These are phyloP conservation scores for Tenualosa ilisha DNA, from an alignment of 2,797 vertebrate species.

Conservation along the genomic window DNA sequence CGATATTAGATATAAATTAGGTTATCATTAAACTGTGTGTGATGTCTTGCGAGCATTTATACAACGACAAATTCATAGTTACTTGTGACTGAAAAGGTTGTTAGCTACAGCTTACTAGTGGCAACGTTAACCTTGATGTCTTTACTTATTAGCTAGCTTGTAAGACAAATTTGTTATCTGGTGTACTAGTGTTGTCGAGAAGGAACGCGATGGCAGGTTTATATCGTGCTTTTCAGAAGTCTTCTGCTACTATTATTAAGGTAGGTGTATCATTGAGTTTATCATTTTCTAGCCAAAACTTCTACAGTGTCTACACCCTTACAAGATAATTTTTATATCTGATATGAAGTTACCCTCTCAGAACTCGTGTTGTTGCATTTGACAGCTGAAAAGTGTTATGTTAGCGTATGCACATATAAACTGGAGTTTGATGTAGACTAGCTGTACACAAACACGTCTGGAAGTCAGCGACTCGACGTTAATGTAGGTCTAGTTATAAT, in stretches of 20 bases:
- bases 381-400: no score
- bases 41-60: background rate
- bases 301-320: background rate
- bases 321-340: no score
- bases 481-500: no score
- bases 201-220: constrained; percentile 42
- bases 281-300: background rate
- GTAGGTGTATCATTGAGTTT: constrained; percentile 28
- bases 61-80: background rate
- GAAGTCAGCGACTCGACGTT: no score
- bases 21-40: background rate
- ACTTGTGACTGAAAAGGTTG: background rate
- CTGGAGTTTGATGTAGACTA: no score
- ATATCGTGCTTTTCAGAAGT: constrained; percentile 39
- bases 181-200: background rate
- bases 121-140: background rate
- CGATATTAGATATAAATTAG: background rate
- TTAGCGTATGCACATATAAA: no score
- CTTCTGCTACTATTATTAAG: constrained; percentile 34
- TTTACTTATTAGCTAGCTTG: background rate
- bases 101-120: background rate
- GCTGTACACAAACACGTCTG: no score
- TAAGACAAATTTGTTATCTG: background rate
- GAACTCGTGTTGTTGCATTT: no score
- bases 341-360: no score